Evolutionary conservation across 2,888 invertebrate genomes (phyloP).

Genomic region (Belgica antarctica): DNA sequence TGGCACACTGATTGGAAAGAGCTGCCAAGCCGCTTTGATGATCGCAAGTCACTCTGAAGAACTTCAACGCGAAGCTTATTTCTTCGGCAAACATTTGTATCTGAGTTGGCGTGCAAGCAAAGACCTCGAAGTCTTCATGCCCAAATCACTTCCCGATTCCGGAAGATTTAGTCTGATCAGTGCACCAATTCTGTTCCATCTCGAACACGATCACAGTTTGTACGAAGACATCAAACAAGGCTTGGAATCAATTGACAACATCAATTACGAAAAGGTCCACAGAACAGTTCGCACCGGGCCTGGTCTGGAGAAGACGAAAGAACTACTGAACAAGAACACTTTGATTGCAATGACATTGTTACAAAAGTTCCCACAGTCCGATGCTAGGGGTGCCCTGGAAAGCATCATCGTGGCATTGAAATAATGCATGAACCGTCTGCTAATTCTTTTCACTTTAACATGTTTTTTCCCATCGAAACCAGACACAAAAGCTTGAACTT

Average conservation of each 20-base stretch:
- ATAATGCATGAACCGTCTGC: no score
- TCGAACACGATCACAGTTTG: constrained; percentile 69
- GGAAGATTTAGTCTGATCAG: constrained; percentile 62
- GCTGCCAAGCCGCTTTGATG: constrained; percentile 82
- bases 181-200: constrained; percentile 79
- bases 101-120: constrained; percentile 82
- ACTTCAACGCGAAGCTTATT: constrained; percentile 76
- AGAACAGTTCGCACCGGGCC: constrained; percentile 65
- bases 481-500: no score
- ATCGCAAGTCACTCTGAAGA: constrained; percentile 77
- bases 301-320: constrained; percentile 70
- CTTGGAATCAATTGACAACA: constrained; percentile 52
- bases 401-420: constrained; percentile 87
- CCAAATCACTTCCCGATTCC: constrained; percentile 49
- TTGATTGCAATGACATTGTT: constrained; percentile 72
- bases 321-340: constrained; percentile 72
- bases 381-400: constrained; percentile 78
- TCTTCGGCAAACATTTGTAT: constrained; percentile 87
- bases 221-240: constrained; percentile 57
- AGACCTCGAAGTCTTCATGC: constrained; percentile 71
- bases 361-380: constrained; percentile 72
- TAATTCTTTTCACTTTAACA: no score
- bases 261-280: constrained; percentile 57
- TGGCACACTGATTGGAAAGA: constrained; percentile 74
- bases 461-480: no score